A percentile compares a stretch with the other conserved stretches of the same genome.
Conservation (phyloP, 2,797 vertebrate species). For the Mormyrops attenuatus region DNA sequence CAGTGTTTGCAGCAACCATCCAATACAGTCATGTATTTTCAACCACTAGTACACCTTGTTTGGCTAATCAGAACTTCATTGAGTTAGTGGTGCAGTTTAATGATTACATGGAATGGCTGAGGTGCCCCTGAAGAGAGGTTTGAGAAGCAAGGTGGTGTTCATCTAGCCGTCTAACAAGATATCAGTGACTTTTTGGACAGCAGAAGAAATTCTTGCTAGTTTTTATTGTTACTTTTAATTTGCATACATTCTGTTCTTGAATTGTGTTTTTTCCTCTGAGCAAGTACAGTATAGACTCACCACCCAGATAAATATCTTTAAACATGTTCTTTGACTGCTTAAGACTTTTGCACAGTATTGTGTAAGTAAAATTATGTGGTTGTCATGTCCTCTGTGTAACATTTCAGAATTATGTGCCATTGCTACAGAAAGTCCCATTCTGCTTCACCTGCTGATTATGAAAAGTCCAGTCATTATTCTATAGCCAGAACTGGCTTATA, state of each 20-base stretch:
- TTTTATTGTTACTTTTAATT: background rate
- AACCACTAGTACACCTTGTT: background rate
- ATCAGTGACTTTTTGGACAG: background rate
- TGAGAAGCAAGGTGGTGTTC: no score
- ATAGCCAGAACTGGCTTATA: background rate
- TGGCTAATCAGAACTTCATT: background rate
- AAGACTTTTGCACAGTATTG: background rate
- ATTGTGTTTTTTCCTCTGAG: background rate
- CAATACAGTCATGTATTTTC: background rate
- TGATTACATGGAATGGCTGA: background rate
- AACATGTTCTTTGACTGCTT: background rate
- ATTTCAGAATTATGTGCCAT: background rate
- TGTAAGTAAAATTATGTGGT: background rate
- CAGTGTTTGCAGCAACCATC: background rate
- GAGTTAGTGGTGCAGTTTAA: background rate
- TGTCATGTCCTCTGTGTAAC: background rate
- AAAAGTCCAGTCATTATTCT: background rate
- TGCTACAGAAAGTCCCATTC: background rate
- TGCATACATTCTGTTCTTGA: background rate
- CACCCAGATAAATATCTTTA: background rate
- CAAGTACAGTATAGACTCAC: background rate
- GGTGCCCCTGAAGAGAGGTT: background rate
- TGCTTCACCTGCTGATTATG: background rate
- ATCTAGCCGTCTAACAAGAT: no score
- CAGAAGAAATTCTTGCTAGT: background rate